phyloP scores from a whole-genome alignment of 2,888 invertebrate species.

The Acanthosepion lycidas region DNA sequence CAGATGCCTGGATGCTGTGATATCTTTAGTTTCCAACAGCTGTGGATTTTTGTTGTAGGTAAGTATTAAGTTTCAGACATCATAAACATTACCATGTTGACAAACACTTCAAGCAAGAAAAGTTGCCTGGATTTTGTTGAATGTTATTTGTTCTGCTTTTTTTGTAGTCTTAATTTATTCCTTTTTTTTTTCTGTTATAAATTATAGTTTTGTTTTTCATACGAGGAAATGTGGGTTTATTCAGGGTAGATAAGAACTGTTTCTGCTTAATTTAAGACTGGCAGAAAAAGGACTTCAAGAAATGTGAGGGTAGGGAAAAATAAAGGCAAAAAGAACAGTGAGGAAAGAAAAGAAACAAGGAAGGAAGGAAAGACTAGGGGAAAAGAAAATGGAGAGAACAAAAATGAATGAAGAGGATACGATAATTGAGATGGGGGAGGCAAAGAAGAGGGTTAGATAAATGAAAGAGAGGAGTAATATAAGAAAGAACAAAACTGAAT shows the following conservation, averaged over 20 bases:
- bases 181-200: neutral
- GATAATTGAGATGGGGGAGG: too few relatives aligned
- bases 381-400: too few relatives aligned
- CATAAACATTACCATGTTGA: neutral
- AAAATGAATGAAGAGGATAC: too few relatives aligned
- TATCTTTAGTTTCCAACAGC: constrained; percentile 33
- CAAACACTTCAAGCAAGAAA: constrained; percentile 22
- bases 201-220: neutral
- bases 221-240: neutral
- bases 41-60: neutral
- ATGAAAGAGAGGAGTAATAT: too few relatives aligned
- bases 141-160: neutral
- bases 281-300: neutral
- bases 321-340: too few relatives aligned
- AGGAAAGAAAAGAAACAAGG: too few relatives aligned
- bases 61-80: neutral
- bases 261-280: neutral
- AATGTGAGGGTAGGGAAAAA: neutral
- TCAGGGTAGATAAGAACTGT: neutral
- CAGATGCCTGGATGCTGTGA: constrained; percentile 2
- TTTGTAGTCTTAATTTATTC: neutral
- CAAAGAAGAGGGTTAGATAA: too few relatives aligned
- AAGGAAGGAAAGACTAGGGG: too few relatives aligned
- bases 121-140: constrained; percentile 33
- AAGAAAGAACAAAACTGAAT: too few relatives aligned